Base-by-base conservation (phyloP, 2,888 invertebrate species). In the Pimpla rufipes region DNA sequence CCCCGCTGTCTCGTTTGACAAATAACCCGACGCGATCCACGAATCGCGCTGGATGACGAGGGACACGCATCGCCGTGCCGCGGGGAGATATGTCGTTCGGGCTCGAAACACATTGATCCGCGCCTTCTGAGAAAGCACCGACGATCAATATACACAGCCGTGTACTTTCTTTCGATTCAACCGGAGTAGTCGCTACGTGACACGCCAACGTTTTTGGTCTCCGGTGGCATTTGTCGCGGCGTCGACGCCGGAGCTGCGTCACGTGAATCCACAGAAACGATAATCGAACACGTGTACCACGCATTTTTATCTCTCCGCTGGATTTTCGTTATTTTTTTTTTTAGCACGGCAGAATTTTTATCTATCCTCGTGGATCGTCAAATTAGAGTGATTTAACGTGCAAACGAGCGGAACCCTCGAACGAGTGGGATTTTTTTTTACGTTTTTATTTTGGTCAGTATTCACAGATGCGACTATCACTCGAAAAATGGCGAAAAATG, bases 1-100 rank as follows among this genome's bases (percentile, higher is more conserved):
- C 16, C 45, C 68, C 50, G 18, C 66, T 79, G 79, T 79, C 79
- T 35, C 55, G 64, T 35, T 71, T 79, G 79, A 79, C 71, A 79
- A 79, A 79, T 73, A 66, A 79, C 62, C 59, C 64, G 35, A 70
- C 70, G 70, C 70, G 70, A 62, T 62, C 40, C 59, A 50, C 47
- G 47, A 40, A 29, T n/a, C n/a, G n/a, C 66, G 35, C 37, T 55
- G 40, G 40, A 13, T 70, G 40, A 40, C 37, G 55, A 70, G 37
- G 18, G 70, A 37, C 37, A 68, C 37, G 52, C 70, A 70, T 70
- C 55, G 55, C 40, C n/a, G 66, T 57, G 52, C 55, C 55, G 11
- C 55, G 11, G 70, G 55, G 55, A 70, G 45, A 68, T 68, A 59
- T 57, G 57, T 55, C 77, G 59, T 50, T 59, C 47, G 11, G 18